Conservation (phyloP, 2,888 invertebrate genomes). For the Drosophila rellima region DNA sequence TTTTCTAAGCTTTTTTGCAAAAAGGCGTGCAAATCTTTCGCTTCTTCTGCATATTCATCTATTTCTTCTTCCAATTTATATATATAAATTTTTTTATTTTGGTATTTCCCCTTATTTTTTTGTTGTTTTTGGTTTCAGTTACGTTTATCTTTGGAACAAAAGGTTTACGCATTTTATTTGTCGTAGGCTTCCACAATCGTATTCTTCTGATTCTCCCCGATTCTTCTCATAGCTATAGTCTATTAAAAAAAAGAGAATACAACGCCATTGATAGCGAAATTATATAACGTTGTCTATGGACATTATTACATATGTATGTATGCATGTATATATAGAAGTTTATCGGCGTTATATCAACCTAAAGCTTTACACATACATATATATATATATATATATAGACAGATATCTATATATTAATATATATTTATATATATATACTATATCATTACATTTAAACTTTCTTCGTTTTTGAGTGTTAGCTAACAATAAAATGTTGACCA, state of each 20-base stretch:
- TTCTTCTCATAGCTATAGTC: conserved; percentile 29
- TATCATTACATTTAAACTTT: conserved; percentile 29
- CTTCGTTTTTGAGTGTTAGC: conserved; percentile 41
- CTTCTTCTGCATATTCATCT: conserved; percentile 12
- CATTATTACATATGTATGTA: conserved; percentile 49
- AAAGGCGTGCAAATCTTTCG: conserved; percentile 52
- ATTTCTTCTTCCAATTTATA: conserved; percentile 1
- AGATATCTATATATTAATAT: conserved; percentile 36
- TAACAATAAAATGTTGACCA: conserved; percentile 50
- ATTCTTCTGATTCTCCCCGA: conserved; percentile 15
- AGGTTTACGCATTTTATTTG: conserved; percentile 68
- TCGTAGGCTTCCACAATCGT: conserved; percentile 53
- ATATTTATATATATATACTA: conserved; percentile 22
- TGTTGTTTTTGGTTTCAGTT: conserved; percentile 21
- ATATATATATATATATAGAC: conserved; percentile 29
- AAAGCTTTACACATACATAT: conserved; percentile 67
- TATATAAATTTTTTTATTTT: conserved; percentile 8
- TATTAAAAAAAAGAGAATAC: conserved; percentile 29
- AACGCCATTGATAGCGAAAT: conserved; percentile 44
- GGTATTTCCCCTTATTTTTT: conserved; percentile 15
- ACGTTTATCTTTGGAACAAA: conserved; percentile 53
- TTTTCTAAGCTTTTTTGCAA: conserved; percentile 65
- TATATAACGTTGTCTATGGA: conserved; percentile 49
- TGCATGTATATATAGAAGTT: conserved; percentile 35
- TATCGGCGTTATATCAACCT: conserved; percentile 50